A percentile compares a stretch with the other conserved stretches of the same genome.
phyloP scores from a whole-genome alignment of 2,888 invertebrate genomes.

The Elaeidobius kamerunicus region DNA sequence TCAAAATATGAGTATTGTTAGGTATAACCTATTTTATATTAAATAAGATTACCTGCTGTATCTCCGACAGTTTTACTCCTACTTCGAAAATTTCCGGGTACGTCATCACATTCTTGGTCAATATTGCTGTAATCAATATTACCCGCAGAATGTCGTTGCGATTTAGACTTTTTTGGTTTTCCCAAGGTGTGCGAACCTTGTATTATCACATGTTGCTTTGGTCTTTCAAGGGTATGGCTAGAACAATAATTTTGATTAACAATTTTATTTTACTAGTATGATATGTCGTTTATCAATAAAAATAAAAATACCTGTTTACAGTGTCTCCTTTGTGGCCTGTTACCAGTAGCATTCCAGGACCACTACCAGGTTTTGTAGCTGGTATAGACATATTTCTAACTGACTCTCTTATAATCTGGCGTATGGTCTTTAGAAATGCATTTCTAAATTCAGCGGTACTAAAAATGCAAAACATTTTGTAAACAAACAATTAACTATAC shows the following conservation, averaged over 20 bases:
- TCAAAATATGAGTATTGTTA: too few species aligned
- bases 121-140: slow-evolving; percentile 83
- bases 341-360: slow-evolving; percentile 49
- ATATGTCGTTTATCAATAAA: slow-evolving; percentile 3
- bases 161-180: slow-evolving; percentile 73
- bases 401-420: slow-evolving; percentile 95
- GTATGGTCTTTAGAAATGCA: slow-evolving; percentile 94
- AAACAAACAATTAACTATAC: not conserved
- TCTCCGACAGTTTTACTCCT: slow-evolving; percentile 92
- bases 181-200: slow-evolving; percentile 71
- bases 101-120: slow-evolving; percentile 71
- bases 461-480: slow-evolving; percentile 35
- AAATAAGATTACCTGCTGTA: slow-evolving; percentile 70
- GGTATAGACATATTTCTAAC: slow-evolving; percentile 97
- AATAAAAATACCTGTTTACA: slow-evolving; percentile 45
- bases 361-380: slow-evolving; percentile 63
- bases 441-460: slow-evolving; percentile 95
- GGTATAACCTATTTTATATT: too few species aligned
- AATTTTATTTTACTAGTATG: not conserved
- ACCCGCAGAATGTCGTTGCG: slow-evolving; percentile 77
- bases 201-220: slow-evolving; percentile 40
- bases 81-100: slow-evolving; percentile 63
- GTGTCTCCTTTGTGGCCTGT: slow-evolving; percentile 47
- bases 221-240: slow-evolving; percentile 62
- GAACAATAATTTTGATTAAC: slow-evolving; percentile 2